phyloP scores from a whole-genome alignment of 2,888 invertebrate genomes.

The Urechis unicinctus region DNA sequence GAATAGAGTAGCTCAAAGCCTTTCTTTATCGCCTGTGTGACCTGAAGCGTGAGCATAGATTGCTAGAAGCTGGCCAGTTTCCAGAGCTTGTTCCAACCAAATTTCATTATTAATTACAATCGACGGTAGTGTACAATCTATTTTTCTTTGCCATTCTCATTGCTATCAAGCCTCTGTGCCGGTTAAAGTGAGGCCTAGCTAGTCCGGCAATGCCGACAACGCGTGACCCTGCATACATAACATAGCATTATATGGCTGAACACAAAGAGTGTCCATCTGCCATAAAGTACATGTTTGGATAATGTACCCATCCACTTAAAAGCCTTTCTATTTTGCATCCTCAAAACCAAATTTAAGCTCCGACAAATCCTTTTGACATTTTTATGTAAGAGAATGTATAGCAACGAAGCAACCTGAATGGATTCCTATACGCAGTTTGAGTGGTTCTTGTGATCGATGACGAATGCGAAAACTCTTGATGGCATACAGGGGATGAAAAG shows the following conservation, averaged over 20 bases:
- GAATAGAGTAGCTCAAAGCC: neutral
- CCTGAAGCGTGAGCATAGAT: no score
- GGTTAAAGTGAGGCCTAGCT: constrained; percentile 85
- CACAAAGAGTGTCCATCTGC: neutral
- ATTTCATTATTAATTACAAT: no score
- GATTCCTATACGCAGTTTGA: constrained; percentile 45
- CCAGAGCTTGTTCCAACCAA: no score
- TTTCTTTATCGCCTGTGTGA: neutral
- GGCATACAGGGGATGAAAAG: constrained; percentile 40
- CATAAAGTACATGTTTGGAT: no score
- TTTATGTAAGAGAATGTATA: neutral
- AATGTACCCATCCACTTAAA: no score
- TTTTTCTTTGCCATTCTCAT: no score
- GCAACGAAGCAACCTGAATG: constrained; percentile 36
- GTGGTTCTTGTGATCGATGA: constrained; percentile 34
- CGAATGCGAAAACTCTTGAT: constrained; percentile 40
- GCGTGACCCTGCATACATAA: no score
- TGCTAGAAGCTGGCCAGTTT: no score
- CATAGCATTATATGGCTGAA: neutral
- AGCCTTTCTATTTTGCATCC: neutral
- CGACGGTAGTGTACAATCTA: no score
- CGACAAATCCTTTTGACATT: no score
- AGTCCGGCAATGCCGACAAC: constrained; percentile 82
- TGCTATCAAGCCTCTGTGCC: no score
- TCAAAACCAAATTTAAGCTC: no score